These are phyloP conservation scores for Tiliacea citrago DNA, from an alignment of 2,888 invertebrate genomes.

Conservation along the genomic window DNA sequence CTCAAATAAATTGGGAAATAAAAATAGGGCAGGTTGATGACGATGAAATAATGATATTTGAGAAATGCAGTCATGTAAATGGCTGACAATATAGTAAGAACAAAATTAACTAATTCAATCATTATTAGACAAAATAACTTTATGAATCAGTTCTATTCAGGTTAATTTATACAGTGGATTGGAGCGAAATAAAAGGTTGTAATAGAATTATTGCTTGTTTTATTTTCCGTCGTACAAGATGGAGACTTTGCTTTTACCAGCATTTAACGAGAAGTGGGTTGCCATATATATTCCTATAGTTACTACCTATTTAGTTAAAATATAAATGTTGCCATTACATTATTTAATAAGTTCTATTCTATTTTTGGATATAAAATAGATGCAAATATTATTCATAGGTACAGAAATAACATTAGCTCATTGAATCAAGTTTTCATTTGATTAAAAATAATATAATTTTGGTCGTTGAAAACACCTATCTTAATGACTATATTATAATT, in stretches of 20 bases:
- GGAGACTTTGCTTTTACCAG: no score
- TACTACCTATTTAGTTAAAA: no score
- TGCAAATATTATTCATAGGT: background rate
- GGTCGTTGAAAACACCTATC: background rate
- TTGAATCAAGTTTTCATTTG: background rate
- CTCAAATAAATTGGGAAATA: background rate
- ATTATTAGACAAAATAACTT: background rate
- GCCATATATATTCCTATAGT: no score
- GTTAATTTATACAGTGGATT: no score
- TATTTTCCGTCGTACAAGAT: no score
- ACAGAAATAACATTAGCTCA: background rate
- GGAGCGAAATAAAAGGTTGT: no score
- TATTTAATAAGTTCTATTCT: background rate
- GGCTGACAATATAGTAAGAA: background rate
- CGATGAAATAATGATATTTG: no score
- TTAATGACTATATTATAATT: background rate
- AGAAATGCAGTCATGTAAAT: background rate
- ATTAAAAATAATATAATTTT: background rate
- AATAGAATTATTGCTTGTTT: no score
- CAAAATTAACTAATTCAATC: background rate
- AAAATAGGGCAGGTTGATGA: no score
- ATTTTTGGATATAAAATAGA: background rate
- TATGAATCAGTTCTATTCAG: background rate
- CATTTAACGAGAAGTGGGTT: no score
- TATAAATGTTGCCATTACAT: no score